A percentile compares a stretch with the other conserved stretches of the same genome.
These are phyloP conservation scores for Diaphora mendica DNA, from an alignment of 2,888 invertebrate species.

Conservation along the genomic window DNA sequence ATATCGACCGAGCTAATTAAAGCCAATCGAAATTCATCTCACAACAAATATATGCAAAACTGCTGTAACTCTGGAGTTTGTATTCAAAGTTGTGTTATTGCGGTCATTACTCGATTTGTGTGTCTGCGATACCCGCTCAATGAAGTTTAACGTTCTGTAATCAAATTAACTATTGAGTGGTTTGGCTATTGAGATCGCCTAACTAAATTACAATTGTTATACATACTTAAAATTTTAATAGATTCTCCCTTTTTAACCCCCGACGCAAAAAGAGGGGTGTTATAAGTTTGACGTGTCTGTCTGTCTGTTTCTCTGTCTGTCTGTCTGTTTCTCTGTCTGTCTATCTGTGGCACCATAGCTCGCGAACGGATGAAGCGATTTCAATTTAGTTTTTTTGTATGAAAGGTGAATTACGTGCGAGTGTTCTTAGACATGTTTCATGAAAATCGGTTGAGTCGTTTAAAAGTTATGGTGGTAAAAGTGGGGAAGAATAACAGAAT, in stretches of 20 bases:
- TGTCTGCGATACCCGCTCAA: slow-evolving; percentile 4
- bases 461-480: too few species aligned
- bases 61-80: slow-evolving; percentile 5
- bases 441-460: too few species aligned
- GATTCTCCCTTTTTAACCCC: not conserved
- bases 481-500: too few species aligned
- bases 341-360: too few species aligned
- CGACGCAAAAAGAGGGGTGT: too few species aligned
- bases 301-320: too few species aligned
- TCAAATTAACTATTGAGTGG: not conserved
- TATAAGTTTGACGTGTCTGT: too few species aligned
- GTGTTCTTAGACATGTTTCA: too few species aligned
- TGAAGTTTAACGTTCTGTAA: slow-evolving; percentile 6
- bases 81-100: slow-evolving; percentile 21
- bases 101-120: slow-evolving; percentile 23
- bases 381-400: too few species aligned
- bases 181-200: not conserved
- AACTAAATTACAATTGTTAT: not conserved
- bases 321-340: too few species aligned
- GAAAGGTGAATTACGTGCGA: too few species aligned
- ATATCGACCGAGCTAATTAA: not conserved
- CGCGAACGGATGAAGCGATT: too few species aligned
- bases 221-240: not conserved
- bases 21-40: slow-evolving; percentile 23
- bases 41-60: slow-evolving; percentile 19